These are phyloP conservation scores for Anorthoa munda DNA, from an alignment of 2,888 invertebrate species.

Conservation along the genomic window DNA sequence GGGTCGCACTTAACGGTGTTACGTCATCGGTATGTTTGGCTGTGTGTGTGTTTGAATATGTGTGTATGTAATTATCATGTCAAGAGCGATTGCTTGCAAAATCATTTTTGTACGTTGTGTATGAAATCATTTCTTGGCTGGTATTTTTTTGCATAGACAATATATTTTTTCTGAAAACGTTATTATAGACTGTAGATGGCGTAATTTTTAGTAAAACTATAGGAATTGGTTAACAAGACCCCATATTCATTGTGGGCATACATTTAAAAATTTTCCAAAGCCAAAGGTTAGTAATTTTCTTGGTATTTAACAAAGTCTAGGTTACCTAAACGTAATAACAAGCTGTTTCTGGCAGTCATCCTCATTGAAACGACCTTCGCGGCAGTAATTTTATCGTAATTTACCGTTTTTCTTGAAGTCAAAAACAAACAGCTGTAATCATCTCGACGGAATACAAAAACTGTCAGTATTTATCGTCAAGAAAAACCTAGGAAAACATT, in stretches of 20 bases:
- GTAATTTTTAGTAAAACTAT: too few relatives aligned
- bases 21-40: constrained; percentile 45
- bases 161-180: background rate
- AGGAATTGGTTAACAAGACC: background rate
- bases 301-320: background rate
- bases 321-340: too few relatives aligned
- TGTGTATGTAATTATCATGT: constrained; percentile 33
- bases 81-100: constrained; percentile 53
- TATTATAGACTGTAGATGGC: too few relatives aligned
- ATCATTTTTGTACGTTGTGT: constrained; percentile 34
- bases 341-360: constrained; percentile 6
- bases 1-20: constrained; percentile 50
- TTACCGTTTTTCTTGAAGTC: constrained; percentile 37
- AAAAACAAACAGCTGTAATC: background rate
- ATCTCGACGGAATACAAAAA: constrained; percentile 5
- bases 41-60: background rate
- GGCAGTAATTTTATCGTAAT: constrained; percentile 33
- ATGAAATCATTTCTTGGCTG: constrained; percentile 21
- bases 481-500: background rate
- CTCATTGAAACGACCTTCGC: constrained; percentile 31
- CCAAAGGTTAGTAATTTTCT: background rate
- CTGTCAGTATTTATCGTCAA: background rate
- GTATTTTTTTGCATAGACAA: constrained; percentile 10
- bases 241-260: background rate
- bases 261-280: background rate